Evolutionary conservation across 2,113 vertebrate genomes (phyloP).

Genomic region (Danio rerio): GRCz12tu NC_133182.1:17944501-17945000

Average conservation of each 20-base stretch:
- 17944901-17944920: constrained; percentile 67
- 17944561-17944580: no score
- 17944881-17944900: constrained; percentile 67
- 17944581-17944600: no score
- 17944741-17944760: constrained; percentile 40
- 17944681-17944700: not conserved
- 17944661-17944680: not conserved
- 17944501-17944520: no score
- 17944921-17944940: constrained; percentile 73
- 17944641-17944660: not conserved
- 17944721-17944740: constrained; percentile 60
- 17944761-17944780: constrained; percentile 61
- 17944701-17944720: constrained; percentile 48
- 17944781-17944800: not conserved
- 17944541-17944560: no score
- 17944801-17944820: not conserved
- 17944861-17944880: constrained; percentile 63
- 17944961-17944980: constrained; percentile 62
- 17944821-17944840: constrained; percentile 50
- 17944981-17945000: constrained; percentile 66
- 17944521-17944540: no score
- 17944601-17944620: no score
- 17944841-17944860: constrained; percentile 38
- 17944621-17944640: not conserved
- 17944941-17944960: constrained; percentile 65